Evolutionary conservation across 2,797 vertebrate species (phyloP), one percentile per base, ranked within the genome.

Genomic region (Sebastes vulpes): DNA sequence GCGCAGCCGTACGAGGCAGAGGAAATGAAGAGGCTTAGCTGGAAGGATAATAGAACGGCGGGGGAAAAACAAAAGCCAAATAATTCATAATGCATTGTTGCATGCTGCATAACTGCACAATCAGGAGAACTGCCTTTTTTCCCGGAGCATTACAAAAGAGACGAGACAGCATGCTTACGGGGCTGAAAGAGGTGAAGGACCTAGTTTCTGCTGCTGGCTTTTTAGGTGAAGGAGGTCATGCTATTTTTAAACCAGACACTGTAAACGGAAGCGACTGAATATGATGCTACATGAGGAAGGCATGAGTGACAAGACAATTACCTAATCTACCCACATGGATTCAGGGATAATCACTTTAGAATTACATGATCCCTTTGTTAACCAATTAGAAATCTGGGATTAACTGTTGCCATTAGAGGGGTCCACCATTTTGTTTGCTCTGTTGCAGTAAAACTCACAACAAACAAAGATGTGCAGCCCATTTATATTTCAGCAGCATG

Each of bases 21-120:
- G 83, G 92, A 89, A 92, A 91, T 86, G 85, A 90, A 87, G 87
- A 89, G 83, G 87, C 85, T 90, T 77, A 87, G 85, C 90, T 84
- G 0, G 72, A 75, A 74, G 87, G 84, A 83, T 91, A 89, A 91
- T 82, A 82, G 65, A 87, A 72, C 66, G 58, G 89, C 69, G 60
- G 57, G 65, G 75, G 77, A 89, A 82, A 48, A 83, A 88, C 86
- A 93, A 92, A 92, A 86, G 74, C 61, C 83, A 82, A 88, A 91
- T 89, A 84, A 86, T 92, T 93, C 81, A 86, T 87, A 83, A 90
- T 84, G 90, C 79, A 81, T 82, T 35, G 69, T 67, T 57, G 75
- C 76, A 35, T 20, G 56, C 83, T 83, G 85, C 75, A 81, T 75
- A 89, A 90, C 88, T 83, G 91, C 87, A 91, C 89, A 74, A 83